Conservation (phyloP, 2,888 invertebrate species). For the Iselma pallidipennis region DNA sequence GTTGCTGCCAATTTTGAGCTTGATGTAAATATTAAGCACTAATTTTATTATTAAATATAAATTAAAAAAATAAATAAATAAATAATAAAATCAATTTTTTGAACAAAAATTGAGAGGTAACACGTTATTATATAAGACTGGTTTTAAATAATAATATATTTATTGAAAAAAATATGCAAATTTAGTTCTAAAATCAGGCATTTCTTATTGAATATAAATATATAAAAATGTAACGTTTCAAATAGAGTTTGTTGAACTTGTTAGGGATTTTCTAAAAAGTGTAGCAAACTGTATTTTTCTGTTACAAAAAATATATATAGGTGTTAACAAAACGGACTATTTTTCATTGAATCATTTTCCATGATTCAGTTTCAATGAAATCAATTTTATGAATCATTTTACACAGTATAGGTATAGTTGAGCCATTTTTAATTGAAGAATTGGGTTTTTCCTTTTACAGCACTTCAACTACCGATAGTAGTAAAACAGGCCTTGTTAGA, state of each 20-base stretch:
- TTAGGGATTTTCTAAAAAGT: constrained; percentile 34
- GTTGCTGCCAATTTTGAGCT: constrained; percentile 34
- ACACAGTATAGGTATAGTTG: too few relatives aligned
- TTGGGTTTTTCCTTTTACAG: too few relatives aligned
- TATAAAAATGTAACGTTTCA: constrained; percentile 37
- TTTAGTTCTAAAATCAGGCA: constrained; percentile 35
- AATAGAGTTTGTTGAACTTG: constrained; percentile 44
- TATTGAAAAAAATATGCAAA: constrained; percentile 12
- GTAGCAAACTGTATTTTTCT: constrained; percentile 48
- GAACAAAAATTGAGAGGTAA: not conserved
- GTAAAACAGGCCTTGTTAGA: too few relatives aligned
- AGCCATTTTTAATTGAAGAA: too few relatives aligned
- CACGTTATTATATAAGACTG: constrained; percentile 33
- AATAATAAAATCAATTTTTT: too few relatives aligned
- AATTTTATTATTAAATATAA: too few relatives aligned
- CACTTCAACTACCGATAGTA: too few relatives aligned
- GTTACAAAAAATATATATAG: constrained; percentile 51
- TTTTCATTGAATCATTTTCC: constrained; percentile 7
- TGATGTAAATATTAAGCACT: constrained; percentile 31
- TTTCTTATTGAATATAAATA: constrained; percentile 27
- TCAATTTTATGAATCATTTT: constrained; percentile 1
- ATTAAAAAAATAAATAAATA: too few relatives aligned
- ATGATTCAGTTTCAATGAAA: constrained; percentile 10
- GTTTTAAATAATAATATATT: constrained; percentile 29
- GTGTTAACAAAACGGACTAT: constrained; percentile 51